Conservation (phyloP, 1,140 invertebrate species). For the Bradynema listronoti region DNA sequence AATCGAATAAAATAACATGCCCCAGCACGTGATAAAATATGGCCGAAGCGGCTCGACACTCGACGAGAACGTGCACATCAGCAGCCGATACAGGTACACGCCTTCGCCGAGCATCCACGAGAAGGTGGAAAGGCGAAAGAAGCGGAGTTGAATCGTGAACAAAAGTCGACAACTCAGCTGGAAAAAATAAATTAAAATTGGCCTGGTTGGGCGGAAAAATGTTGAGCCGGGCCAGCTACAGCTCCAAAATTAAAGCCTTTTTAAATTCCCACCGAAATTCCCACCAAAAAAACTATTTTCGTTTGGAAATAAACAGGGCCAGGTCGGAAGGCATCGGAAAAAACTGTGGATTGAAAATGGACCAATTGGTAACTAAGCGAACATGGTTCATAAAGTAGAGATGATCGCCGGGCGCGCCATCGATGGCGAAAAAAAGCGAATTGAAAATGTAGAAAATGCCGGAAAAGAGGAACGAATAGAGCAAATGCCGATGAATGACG, state of each 20-base stretch:
- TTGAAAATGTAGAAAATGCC: constrained; percentile 58
- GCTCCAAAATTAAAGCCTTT: too few species aligned
- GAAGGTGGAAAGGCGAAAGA: constrained; percentile 44
- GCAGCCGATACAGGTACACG: constrained; percentile 62
- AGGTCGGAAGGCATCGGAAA: too few species aligned
- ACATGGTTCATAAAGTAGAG: constrained; percentile 35
- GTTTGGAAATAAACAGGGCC: too few species aligned
- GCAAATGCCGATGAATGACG: constrained; percentile 63
- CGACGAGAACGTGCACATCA: constrained; percentile 41
- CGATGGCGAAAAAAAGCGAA: constrained; percentile 59
- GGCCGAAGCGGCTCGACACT: constrained; percentile 12
- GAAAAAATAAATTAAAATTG: too few species aligned
- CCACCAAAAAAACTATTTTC: too few species aligned
- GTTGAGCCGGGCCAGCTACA: too few species aligned
- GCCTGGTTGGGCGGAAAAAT: too few species aligned
- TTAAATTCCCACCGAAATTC: too few species aligned
- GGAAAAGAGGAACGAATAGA: constrained; percentile 62
- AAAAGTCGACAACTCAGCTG: constrained; percentile 54
- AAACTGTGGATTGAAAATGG: too few species aligned
- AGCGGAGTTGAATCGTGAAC: constrained; percentile 43
- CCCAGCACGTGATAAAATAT: constrained; percentile 16
- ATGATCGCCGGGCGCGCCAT: constrained; percentile 26
- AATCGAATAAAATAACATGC: background rate
- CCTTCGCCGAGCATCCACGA: constrained; percentile 63
- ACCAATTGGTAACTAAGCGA: constrained; percentile 17